Evolutionary conservation across 2,888 invertebrate genomes (phyloP).

Genomic region (Limnephilus rhombicus): DNA sequence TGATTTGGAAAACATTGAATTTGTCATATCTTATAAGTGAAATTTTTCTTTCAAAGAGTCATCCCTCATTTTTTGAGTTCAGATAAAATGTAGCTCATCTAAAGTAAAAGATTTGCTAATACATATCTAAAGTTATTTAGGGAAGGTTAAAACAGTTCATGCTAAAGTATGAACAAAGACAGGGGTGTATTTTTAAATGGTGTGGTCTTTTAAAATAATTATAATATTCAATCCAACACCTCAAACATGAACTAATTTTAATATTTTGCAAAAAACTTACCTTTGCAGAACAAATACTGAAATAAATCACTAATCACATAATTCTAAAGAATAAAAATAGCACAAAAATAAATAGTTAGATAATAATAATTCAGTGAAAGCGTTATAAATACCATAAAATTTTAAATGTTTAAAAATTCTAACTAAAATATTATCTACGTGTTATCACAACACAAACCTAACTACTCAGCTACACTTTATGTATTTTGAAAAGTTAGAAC

Average conservation of each 20-base stretch:
- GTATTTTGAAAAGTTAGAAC: no score
- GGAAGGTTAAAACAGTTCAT: neutral
- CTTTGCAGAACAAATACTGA: neutral
- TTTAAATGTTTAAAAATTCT: neutral
- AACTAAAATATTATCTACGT: neutral
- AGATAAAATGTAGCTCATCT: neutral
- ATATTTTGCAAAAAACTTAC: conserved; percentile 3
- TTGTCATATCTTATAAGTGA: no score
- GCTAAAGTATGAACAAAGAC: neutral
- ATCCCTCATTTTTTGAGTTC: neutral
- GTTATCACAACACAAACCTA: neutral
- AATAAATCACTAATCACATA: conserved; percentile 16
- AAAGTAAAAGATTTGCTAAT: neutral
- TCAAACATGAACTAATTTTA: neutral
- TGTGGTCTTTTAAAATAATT: neutral
- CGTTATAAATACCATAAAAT: neutral
- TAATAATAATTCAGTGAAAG: neutral
- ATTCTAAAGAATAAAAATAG: neutral
- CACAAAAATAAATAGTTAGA: neutral
- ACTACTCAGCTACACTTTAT: neutral
- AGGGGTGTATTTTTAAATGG: no score
- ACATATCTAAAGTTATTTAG: neutral
- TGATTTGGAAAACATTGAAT: no score
- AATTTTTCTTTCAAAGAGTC: neutral
- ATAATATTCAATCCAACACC: neutral